Evolutionary conservation across 2,888 invertebrate species (phyloP), one percentile per base, ranked within the genome.

Genomic region (Rotaria magnacalcarata): DNA sequence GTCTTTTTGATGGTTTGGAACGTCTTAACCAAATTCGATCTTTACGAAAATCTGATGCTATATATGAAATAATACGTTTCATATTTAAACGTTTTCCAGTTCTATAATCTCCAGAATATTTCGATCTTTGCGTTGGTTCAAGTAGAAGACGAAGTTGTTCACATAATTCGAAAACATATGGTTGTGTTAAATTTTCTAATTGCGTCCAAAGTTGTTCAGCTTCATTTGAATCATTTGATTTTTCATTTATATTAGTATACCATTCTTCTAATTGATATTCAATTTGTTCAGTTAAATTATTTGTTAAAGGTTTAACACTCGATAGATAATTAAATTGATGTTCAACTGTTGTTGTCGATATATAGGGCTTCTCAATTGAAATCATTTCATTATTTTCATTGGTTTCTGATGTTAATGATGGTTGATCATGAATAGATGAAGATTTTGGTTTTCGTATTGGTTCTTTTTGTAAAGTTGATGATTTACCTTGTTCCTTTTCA

Each of bases 1-100:
- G 95, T 84, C 99, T 93, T 90, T 96, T 96, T 0, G 96, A 96
- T 0, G 97, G 96, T 90, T 96, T 96, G 0, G 96, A 97, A 86
- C 99, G 93, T 24, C 98, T 93, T 89, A 99, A 90, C 99, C 99
- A 99, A 89, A 99, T 99, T 91, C 97, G 97, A 91, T 99, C 98
- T 91, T 99, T 99, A 84, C 98, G 93, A 92, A 97, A 99, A 91
- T 98, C 95, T 87, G 97, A 97, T 34, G 99, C 99, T 88, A 99
- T 96, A 92, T 99, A 99, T 0, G 98, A 96, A 90, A 99, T 97
- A 86, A 99, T 95, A 89, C 95, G 96, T 84, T 97, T 94, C 98
- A 99, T 99, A 92, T 99, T 99, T 85, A 99, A 95, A 14, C 99
- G 93, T 87, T 96, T 95, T 0, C 99, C 99, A 0, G 96, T 97